These are phyloP conservation scores for Anorthoa munda DNA, from an alignment of 2,888 invertebrate species.

Conservation along the genomic window DNA sequence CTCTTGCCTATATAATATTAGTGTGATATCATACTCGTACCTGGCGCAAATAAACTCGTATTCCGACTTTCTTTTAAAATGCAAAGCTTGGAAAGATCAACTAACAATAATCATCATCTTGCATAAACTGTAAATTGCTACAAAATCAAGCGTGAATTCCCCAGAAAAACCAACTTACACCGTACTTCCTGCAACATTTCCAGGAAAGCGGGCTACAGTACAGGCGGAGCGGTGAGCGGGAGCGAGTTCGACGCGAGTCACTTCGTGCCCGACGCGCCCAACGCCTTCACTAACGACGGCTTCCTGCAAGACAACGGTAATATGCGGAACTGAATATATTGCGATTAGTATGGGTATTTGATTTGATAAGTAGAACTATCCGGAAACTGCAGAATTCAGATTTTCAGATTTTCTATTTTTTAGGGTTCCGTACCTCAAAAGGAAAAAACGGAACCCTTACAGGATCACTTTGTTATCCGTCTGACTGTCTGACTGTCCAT, in stretches of 20 bases:
- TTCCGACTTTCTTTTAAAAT: too few relatives aligned
- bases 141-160: background rate
- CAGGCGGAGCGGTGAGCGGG: slow-evolving; percentile 82
- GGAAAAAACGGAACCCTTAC: too few relatives aligned
- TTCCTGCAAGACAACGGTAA: slow-evolving; percentile 86
- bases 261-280: slow-evolving; percentile 86
- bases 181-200: background rate
- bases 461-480: too few relatives aligned
- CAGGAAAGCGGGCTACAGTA: slow-evolving; percentile 82
- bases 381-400: background rate
- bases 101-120: background rate
- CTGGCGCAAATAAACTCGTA: too few relatives aligned
- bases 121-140: background rate
- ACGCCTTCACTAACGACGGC: slow-evolving; percentile 87
- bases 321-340: slow-evolving; percentile 10
- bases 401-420: too few relatives aligned
- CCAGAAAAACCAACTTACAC: slow-evolving; percentile 1
- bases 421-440: too few relatives aligned
- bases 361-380: background rate
- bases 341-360: slow-evolving; percentile 4
- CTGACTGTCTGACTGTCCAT: too few relatives aligned
- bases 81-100: background rate
- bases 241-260: slow-evolving; percentile 90
- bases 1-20: too few relatives aligned
- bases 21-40: too few relatives aligned